These are phyloP conservation scores for Melanocharis versteri DNA, from an alignment of 2,113 vertebrate genomes.

Conservation along the genomic window DNA sequence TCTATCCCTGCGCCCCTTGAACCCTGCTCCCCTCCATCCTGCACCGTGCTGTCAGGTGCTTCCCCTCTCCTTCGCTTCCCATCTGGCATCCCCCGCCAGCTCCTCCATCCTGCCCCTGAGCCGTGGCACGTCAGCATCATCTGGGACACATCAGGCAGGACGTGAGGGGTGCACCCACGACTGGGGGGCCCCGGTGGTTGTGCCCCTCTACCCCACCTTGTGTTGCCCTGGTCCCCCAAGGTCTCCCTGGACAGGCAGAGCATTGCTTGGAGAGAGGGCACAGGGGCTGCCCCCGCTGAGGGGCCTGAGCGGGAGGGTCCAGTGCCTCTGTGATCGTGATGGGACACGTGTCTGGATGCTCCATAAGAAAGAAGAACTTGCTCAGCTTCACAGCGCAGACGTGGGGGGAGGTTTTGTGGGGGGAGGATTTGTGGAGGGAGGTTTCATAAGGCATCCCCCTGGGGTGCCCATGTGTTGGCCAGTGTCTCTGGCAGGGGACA, in stretches of 20 bases:
- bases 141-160: slow-evolving; percentile 17
- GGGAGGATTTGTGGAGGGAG: neutral
- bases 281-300: neutral
- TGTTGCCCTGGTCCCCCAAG: neutral
- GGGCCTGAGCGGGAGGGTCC: neutral
- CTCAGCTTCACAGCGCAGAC: neutral
- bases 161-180: neutral
- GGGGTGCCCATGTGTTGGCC: neutral
- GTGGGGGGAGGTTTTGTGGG: neutral
- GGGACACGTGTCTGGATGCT: neutral
- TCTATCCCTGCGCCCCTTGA: no score
- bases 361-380: accelerated
- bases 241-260: neutral
- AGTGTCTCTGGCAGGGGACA: neutral
- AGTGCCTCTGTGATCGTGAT: neutral
- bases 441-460: neutral
- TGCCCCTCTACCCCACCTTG: neutral
- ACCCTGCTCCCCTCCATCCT: neutral
- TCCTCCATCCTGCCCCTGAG: slow-evolving; percentile 23
- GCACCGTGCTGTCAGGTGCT: neutral
- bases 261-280: neutral
- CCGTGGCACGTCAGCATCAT: slow-evolving; percentile 4
- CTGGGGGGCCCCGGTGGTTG: neutral
- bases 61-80: neutral
- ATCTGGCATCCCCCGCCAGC: neutral